A percentile compares a stretch with the other conserved stretches of the same genome.
Evolutionary conservation across 2,797 vertebrate species (phyloP).

Genomic region (Phataginus tricuspis): DNA sequence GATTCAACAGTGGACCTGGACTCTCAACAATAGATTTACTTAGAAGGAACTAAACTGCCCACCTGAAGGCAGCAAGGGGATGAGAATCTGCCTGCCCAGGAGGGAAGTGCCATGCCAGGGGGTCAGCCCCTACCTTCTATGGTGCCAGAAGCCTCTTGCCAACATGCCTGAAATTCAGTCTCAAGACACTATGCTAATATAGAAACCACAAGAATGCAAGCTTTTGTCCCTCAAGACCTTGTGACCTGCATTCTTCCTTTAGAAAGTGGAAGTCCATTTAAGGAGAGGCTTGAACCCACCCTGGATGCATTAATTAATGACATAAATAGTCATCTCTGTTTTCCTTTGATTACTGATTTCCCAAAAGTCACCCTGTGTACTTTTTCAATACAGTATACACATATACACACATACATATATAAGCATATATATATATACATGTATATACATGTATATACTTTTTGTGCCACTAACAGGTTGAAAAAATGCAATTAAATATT

Average conservation of each 20-base stretch:
- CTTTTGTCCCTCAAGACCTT: background rate
- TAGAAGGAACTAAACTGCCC: conserved; percentile 20
- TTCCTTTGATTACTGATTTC: background rate
- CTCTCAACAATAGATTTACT: background rate
- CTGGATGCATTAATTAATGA: background rate
- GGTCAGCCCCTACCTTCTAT: background rate
- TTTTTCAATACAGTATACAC: background rate
- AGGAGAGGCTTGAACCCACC: background rate
- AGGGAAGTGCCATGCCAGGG: background rate
- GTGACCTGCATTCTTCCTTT: background rate
- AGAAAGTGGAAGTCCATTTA: background rate
- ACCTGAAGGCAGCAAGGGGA: background rate
- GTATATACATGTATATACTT: background rate
- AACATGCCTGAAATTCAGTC: background rate
- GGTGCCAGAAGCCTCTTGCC: background rate
- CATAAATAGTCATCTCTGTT: background rate
- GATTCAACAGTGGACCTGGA: background rate
- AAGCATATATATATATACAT: background rate
- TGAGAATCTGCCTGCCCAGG: background rate
- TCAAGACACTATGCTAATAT: background rate
- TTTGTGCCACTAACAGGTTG: background rate
- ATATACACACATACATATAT: background rate
- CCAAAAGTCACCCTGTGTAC: background rate
- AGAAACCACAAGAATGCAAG: background rate
- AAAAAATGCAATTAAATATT: conserved; percentile 48